phyloP scores from a whole-genome alignment of 2,888 invertebrate genomes.

The Troides helena region DNA sequence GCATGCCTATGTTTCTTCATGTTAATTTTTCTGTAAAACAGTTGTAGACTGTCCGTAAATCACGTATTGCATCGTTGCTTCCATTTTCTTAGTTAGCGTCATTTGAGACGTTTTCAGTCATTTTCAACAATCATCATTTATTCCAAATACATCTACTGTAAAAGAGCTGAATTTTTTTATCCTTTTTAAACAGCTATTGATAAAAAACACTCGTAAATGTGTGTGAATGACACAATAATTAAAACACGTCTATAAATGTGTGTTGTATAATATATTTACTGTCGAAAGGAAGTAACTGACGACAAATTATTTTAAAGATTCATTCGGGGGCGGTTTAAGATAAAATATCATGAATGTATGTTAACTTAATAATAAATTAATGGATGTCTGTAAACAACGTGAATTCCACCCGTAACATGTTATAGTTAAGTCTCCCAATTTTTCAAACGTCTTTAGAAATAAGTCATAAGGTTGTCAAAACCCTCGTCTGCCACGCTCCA shows the following conservation, averaged over 20 bases:
- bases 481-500: slow-evolving; percentile 51
- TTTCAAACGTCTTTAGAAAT: slow-evolving; percentile 52
- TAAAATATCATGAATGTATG: neutral
- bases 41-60: neutral
- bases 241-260: too few species aligned
- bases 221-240: too few species aligned
- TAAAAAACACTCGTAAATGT: too few species aligned
- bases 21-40: neutral
- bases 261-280: neutral
- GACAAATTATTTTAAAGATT: neutral
- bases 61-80: neutral
- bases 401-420: slow-evolving; percentile 33
- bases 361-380: neutral
- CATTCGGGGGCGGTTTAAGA: neutral
- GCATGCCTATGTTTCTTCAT: slow-evolving; percentile 26
- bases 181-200: too few species aligned
- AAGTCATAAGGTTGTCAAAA: slow-evolving; percentile 56
- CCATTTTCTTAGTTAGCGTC: neutral
- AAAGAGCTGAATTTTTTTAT: too few species aligned
- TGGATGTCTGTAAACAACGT: slow-evolving; percentile 2
- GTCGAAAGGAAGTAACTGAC: neutral
- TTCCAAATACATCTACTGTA: too few species aligned
- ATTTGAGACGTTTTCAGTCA: neutral
- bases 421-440: slow-evolving; percentile 43
- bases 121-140: too few species aligned